phyloP scores from a whole-genome alignment of 2,888 invertebrate species.

The Spodoptera picta region DNA sequence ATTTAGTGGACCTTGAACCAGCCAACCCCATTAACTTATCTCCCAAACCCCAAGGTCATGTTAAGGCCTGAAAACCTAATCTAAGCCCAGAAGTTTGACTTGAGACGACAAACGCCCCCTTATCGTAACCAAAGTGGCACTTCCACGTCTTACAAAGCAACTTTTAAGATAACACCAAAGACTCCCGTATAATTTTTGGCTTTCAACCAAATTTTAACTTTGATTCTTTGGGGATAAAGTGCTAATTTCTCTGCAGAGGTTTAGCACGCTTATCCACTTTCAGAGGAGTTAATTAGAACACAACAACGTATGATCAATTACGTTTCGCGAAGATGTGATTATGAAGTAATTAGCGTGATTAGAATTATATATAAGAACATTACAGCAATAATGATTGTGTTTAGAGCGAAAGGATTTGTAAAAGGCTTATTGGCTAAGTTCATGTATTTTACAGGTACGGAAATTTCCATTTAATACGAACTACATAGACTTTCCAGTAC shows the following conservation, averaged over 20 bases:
- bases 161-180: conserved; percentile 42
- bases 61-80: conserved; percentile 15
- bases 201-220: conserved; percentile 9
- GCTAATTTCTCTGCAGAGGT: background rate
- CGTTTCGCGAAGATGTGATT: conserved; percentile 38
- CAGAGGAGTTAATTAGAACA: conserved; percentile 46
- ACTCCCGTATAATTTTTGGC: conserved; percentile 36
- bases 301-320: conserved; percentile 56
- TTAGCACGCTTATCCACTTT: conserved; percentile 5
- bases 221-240: background rate
- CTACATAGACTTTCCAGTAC: no score
- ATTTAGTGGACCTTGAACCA: no score
- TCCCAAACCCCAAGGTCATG: conserved; percentile 6
- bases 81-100: conserved; percentile 24
- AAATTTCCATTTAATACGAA: background rate
- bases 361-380: conserved; percentile 19
- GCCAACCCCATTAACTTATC: no score
- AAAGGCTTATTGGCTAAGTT: background rate
- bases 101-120: conserved; percentile 28
- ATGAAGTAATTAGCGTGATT: conserved; percentile 51
- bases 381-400: conserved; percentile 35
- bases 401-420: conserved; percentile 11
- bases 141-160: conserved; percentile 28
- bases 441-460: background rate
- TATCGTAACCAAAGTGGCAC: conserved; percentile 38